These are phyloP conservation scores for Fragum sueziense DNA, from an alignment of 2,888 invertebrate species.

Conservation along the genomic window DNA sequence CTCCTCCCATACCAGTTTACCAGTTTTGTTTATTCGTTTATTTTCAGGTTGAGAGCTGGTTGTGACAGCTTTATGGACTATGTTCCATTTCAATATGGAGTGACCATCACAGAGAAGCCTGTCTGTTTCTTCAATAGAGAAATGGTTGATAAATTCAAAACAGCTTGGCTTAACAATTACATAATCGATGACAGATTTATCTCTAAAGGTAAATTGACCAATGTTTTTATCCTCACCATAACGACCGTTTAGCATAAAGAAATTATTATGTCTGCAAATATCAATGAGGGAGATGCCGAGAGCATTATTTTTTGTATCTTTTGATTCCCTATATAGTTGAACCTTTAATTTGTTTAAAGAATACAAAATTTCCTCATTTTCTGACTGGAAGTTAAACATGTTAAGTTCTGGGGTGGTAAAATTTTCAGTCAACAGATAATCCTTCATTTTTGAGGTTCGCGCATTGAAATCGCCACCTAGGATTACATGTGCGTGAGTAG, in stretches of 20 bases:
- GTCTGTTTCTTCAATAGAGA: constrained; percentile 31
- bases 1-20: not conserved
- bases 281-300: constrained; percentile 12
- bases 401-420: too few relatives aligned
- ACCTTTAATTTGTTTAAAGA: not conserved
- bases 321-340: constrained; percentile 15
- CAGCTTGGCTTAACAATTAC: constrained; percentile 8
- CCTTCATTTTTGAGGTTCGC: not conserved
- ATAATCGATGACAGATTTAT: constrained; percentile 35
- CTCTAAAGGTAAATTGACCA: constrained; percentile 26
- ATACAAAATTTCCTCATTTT: not conserved
- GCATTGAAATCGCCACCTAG: constrained; percentile 16
- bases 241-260: constrained; percentile 31
- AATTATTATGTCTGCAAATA: constrained; percentile 34
- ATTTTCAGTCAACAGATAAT: constrained; percentile 15
- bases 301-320: constrained; percentile 20
- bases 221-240: constrained; percentile 9
- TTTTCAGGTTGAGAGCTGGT: not conserved
- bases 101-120: constrained; percentile 32
- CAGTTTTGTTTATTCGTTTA: not conserved
- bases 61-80: not conserved
- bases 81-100: not conserved
- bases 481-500: not conserved
- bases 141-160: constrained; percentile 6
- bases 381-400: too few relatives aligned